Percentiles rank a stretch among this genome's conserved stretches.
These are phyloP conservation scores for Psilanteris sp. DNA, from an alignment of 1,140 invertebrate species.

Conservation along the genomic window DNA sequence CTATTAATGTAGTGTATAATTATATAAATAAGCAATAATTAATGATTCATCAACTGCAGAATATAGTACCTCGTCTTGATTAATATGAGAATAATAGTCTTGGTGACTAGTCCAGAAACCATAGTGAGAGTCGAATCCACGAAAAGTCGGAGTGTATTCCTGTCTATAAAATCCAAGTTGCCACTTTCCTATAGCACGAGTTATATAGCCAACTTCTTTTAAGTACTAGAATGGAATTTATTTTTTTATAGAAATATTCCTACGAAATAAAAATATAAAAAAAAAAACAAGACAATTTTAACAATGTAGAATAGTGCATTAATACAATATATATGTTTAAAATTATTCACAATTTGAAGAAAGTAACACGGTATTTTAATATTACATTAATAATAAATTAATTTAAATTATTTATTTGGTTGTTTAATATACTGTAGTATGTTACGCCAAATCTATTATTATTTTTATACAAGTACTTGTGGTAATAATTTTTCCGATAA, in stretches of 20 bases:
- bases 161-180: slow-evolving; percentile 86
- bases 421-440: background rate
- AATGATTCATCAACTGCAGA: too few relatives aligned
- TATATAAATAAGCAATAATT: too few relatives aligned
- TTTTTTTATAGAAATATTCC: background rate
- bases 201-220: slow-evolving; percentile 87
- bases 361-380: too few relatives aligned
- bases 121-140: slow-evolving; percentile 92
- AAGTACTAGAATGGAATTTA: slow-evolving; percentile 79
- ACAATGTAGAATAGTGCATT: too few relatives aligned
- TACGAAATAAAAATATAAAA: background rate
- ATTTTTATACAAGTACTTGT: slow-evolving; percentile 74
- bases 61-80: slow-evolving; percentile 82
- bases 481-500: slow-evolving; percentile 88
- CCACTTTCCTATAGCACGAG: slow-evolving; percentile 94
- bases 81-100: slow-evolving; percentile 88
- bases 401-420: background rate
- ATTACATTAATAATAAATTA: too few relatives aligned
- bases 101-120: slow-evolving; percentile 90
- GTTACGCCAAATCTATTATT: too few relatives aligned
- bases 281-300: too few relatives aligned
- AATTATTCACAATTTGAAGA: too few relatives aligned
- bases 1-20: too few relatives aligned
- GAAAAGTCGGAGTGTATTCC: slow-evolving; percentile 86
- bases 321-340: too few relatives aligned